Percentiles rank a stretch among this genome's conserved stretches.
These are phyloP conservation scores for Protonibea diacanthus DNA, from an alignment of 2,797 vertebrate genomes.

Conservation along the genomic window DNA sequence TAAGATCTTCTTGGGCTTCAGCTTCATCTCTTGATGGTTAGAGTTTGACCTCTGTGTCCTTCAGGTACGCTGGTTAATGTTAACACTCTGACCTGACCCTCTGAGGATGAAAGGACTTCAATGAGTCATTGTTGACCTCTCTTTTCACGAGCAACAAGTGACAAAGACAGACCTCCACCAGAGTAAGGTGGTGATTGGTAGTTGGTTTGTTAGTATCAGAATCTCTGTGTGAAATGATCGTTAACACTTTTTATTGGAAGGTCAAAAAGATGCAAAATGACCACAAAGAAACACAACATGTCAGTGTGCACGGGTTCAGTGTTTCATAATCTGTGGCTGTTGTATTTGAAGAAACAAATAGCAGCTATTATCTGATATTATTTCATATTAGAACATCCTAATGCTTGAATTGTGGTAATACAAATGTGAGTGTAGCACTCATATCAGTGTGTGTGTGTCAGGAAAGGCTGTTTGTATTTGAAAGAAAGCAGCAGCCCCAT, in stretches of 20 bases:
- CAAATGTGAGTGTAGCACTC: not conserved
- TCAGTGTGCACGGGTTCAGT: not conserved
- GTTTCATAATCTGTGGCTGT: not conserved
- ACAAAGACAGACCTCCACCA: not conserved
- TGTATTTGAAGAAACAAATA: not conserved
- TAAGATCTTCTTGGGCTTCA: slow-evolving; percentile 19
- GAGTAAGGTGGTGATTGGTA: not conserved
- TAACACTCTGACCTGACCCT: slow-evolving; percentile 2
- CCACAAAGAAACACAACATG: not conserved
- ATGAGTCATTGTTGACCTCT: slow-evolving; percentile 10
- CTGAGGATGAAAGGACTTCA: slow-evolving; percentile 13
- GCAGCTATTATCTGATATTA: not conserved
- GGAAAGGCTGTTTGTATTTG: slow-evolving; percentile 22
- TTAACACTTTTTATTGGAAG: too few species aligned
- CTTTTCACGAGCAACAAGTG: not conserved
- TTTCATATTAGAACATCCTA: not conserved
- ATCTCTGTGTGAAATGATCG: too few species aligned
- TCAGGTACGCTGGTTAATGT: slow-evolving; percentile 13
- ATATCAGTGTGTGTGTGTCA: not conserved
- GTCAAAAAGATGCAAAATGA: not conserved
- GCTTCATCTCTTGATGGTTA: slow-evolving; percentile 17
- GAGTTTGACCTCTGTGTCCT: slow-evolving; percentile 17
- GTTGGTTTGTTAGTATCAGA: not conserved
- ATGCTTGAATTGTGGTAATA: not conserved
- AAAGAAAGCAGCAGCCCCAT: slow-evolving; percentile 36